Evolutionary conservation across 2,888 invertebrate species (phyloP).

Genomic region (Eretmocerus hayati): DNA sequence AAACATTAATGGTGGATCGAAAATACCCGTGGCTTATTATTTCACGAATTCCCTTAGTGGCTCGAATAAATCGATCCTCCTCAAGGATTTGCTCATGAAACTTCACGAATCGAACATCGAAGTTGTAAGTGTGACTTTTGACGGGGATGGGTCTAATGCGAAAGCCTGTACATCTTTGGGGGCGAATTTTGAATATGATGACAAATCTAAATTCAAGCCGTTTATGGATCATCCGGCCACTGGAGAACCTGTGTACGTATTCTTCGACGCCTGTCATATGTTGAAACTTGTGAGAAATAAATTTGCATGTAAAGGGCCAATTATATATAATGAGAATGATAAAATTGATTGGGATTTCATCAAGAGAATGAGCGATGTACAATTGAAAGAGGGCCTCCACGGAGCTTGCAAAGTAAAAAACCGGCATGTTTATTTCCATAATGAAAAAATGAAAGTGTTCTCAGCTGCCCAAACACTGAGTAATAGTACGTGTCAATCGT

Average conservation of each 20-base stretch:
- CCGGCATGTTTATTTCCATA: constrained; percentile 20
- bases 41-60: constrained; percentile 13
- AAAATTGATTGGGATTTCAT: background rate
- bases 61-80: constrained; percentile 14
- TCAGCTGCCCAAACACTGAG: constrained; percentile 26
- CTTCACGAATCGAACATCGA: constrained; percentile 9
- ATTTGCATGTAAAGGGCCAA: constrained; percentile 17
- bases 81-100: constrained; percentile 12
- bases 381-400: constrained; percentile 26
- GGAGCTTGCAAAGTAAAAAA: constrained; percentile 25
- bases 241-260: background rate
- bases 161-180: constrained; percentile 13
- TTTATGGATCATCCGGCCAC: constrained; percentile 1
- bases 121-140: constrained; percentile 13
- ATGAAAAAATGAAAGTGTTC: constrained; percentile 26
- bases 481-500: constrained; percentile 24
- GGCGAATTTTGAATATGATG: constrained; percentile 11
- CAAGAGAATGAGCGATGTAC: constrained; percentile 8
- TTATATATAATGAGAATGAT: background rate
- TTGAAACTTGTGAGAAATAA: constrained; percentile 17
- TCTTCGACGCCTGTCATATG: constrained; percentile 16
- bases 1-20: constrained; percentile 11
- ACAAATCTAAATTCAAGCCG: constrained; percentile 8
- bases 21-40: constrained; percentile 18
- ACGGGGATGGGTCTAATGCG: constrained; percentile 10